These are phyloP conservation scores for Sinotaia quadrata DNA, from an alignment of 2,888 invertebrate species.

Conservation along the genomic window DNA sequence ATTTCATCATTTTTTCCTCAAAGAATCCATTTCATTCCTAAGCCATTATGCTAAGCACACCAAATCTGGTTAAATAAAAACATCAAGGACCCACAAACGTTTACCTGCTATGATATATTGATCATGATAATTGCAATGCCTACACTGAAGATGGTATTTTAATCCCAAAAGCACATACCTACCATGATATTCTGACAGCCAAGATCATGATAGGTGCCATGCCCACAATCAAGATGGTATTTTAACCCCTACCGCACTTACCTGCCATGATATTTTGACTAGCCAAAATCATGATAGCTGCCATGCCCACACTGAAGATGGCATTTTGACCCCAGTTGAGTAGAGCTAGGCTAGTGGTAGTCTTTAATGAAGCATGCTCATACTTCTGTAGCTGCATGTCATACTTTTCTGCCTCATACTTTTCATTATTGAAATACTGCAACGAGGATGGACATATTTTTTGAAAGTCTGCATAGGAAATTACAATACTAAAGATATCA, in stretches of 20 bases:
- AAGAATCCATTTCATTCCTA: too few relatives aligned
- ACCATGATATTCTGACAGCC: slow-evolving; percentile 70
- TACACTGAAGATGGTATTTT: slow-evolving; percentile 95
- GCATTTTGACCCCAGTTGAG: slow-evolving; percentile 98
- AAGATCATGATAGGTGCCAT: background rate
- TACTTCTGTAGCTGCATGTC: slow-evolving; percentile 83
- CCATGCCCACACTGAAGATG: slow-evolving; percentile 93
- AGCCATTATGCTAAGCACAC: too few relatives aligned
- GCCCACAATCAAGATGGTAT: too few relatives aligned
- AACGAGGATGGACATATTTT: too few relatives aligned
- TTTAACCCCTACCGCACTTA: slow-evolving; percentile 67
- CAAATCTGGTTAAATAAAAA: background rate
- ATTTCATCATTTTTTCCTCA: too few relatives aligned
- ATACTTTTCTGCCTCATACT: slow-evolving; percentile 91
- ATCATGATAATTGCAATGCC: slow-evolving; percentile 93
- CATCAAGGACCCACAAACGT: background rate
- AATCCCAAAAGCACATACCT: slow-evolving; percentile 95
- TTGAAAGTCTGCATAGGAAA: too few relatives aligned
- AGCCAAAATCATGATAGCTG: slow-evolving; percentile 93
- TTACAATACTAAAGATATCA: too few relatives aligned
- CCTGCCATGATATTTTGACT: slow-evolving; percentile 90
- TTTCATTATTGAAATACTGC: slow-evolving; percentile 99
- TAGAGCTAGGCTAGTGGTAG: slow-evolving; percentile 91
- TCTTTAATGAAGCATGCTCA: slow-evolving; percentile 93
- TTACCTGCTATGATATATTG: slow-evolving; percentile 87